These are phyloP conservation scores for Diloba caeruleocephala DNA, from an alignment of 2,888 invertebrate genomes.

Conservation along the genomic window DNA sequence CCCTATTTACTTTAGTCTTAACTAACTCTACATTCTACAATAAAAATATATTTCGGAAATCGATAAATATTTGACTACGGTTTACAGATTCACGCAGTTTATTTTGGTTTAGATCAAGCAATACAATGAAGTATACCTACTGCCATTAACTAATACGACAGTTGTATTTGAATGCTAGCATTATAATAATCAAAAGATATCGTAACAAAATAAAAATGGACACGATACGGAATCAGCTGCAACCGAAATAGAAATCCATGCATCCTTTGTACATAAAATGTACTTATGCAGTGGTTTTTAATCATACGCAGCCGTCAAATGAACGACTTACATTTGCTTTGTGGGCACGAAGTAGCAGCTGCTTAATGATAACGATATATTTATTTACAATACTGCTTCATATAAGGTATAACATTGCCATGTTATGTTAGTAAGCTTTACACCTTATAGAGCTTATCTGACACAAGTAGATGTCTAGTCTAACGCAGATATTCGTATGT, in stretches of 20 bases:
- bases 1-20: neutral
- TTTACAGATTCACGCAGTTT: slow-evolving; percentile 13
- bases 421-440: slow-evolving; percentile 37
- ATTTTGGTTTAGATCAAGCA: slow-evolving; percentile 23
- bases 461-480: too few relatives aligned
- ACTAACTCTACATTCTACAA: neutral
- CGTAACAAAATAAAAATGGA: slow-evolving; percentile 12
- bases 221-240: slow-evolving; percentile 1
- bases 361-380: slow-evolving; percentile 42
- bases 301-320: slow-evolving; percentile 28
- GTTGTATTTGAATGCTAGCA: slow-evolving; percentile 29
- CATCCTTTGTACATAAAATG: neutral
- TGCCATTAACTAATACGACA: slow-evolving; percentile 19
- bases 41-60: too few relatives aligned
- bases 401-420: slow-evolving; percentile 32
- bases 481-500: too few relatives aligned
- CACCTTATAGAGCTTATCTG: slow-evolving; percentile 39
- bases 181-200: slow-evolving; percentile 18
- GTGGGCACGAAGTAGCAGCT: slow-evolving; percentile 34
- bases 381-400: slow-evolving; percentile 36
- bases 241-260: slow-evolving; percentile 4
- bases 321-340: slow-evolving; percentile 37
- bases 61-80: too few relatives aligned
- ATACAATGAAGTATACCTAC: slow-evolving; percentile 40
- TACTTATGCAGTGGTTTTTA: slow-evolving; percentile 12